Evolutionary conservation across 2,797 vertebrate species (phyloP), one percentile per base, ranked within the genome.

Genomic region (Rallus crepitans): DNA sequence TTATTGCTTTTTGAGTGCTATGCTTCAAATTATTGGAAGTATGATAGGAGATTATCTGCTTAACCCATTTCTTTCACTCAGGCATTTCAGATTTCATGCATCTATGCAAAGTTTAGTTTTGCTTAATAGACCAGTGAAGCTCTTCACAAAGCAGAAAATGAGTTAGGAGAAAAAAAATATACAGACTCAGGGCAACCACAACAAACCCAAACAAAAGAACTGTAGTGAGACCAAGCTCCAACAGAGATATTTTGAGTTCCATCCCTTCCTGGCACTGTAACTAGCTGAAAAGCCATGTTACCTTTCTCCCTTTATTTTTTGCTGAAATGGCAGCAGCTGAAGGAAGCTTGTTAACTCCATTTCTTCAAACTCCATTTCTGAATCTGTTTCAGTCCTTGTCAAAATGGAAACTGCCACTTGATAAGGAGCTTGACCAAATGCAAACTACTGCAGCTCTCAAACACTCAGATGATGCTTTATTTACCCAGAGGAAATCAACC

Each of bases 31-130:
- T 28, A 24, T 71, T 89, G 79, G 68, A 95, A 87, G 75, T 69
- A 16, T 72, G 77, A 90, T 50, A 64, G 53, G 61, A 94, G 56
- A 91, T 89, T 72, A 95, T 93, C 90, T 86, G 60, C 57, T 80
- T 90, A 96, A 96, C 80, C 78, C 73, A 84, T 69, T 92, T 50
- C 85, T 71, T 60, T 79, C 73, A 77, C 50, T 84, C 17, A 52
- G 30, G 59, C 52, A 69, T 68, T 94, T 61, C 63, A 71, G 82
- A 87, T 87, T 93, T 82, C 70, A 40, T 30, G 55, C n/a, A 94
- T 64, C 82, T 63, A 23, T 23, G 64, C 53, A 42, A 53, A 91
- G 64, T 83, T 89, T 35, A 56, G 50, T 64, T 88, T 72, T 89
- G 70, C 35, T 53, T 27, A 68, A 12, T 8, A 72, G 81, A 81